phyloP scores from a whole-genome alignment of 2,797 vertebrate genomes.

The Hydrocynus forskahlii region DNA sequence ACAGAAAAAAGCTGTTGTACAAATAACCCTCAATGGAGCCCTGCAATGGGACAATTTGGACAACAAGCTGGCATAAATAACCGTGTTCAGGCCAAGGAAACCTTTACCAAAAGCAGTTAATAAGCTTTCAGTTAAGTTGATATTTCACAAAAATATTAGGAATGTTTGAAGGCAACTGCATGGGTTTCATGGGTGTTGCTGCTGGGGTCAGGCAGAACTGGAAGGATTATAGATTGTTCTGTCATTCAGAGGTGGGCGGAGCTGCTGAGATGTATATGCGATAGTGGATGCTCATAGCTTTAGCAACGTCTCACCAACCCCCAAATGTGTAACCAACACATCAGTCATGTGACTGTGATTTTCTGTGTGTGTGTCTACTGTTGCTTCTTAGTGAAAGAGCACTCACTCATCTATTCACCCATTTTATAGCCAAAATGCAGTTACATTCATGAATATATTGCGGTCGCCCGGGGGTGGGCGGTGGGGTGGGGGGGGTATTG shows the following conservation, averaged over 20 bases:
- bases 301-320: neutral
- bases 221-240: neutral
- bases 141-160: neutral
- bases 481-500: too few relatives aligned
- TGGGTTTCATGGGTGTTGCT: neutral
- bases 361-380: neutral
- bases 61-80: neutral
- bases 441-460: neutral
- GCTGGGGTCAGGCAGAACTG: neutral
- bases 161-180: neutral
- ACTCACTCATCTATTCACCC: neutral
- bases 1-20: neutral
- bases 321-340: neutral
- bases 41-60: neutral
- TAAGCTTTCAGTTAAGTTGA: neutral
- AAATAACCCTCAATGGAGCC: neutral
- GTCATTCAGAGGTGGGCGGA: neutral
- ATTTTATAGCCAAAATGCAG: neutral
- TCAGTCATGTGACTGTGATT: neutral
- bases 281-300: neutral
- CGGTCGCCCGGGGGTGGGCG: too few relatives aligned
- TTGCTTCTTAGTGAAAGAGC: too few relatives aligned
- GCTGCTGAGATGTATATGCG: neutral
- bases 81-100: neutral
- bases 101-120: neutral